A percentile compares a stretch with the other conserved stretches of the same genome.
These are phyloP conservation scores for Neolamprologus longior DNA, from an alignment of 2,113 vertebrate species.

Conservation along the genomic window DNA sequence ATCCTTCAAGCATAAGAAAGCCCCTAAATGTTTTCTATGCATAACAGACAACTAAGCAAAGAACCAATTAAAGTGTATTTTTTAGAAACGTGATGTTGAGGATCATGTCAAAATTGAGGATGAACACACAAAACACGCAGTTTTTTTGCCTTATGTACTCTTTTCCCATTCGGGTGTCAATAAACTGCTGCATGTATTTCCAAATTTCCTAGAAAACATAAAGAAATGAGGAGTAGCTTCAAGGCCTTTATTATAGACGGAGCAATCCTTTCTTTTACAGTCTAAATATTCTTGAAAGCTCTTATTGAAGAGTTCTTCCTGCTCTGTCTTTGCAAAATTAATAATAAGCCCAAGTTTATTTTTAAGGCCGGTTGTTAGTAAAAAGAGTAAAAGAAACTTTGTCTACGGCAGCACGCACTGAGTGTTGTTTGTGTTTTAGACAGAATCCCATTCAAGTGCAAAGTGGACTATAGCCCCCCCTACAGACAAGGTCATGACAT, in stretches of 20 bases:
- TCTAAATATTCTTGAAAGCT: neutral
- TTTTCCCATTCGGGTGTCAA: neutral
- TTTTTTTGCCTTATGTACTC: neutral
- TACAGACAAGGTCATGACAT: constrained; percentile 39
- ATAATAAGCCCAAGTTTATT: neutral
- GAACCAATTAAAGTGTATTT: neutral
- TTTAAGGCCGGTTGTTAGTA: neutral
- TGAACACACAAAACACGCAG: neutral
- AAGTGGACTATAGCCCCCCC: neutral
- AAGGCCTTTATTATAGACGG: neutral
- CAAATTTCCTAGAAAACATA: neutral
- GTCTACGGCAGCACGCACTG: neutral
- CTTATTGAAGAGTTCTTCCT: neutral
- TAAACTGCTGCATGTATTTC: neutral
- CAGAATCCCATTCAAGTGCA: neutral
- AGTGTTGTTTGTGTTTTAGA: neutral
- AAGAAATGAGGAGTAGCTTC: neutral
- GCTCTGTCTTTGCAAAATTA: neutral
- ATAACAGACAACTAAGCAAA: neutral
- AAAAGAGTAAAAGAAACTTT: neutral
- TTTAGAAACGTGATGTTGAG: neutral
- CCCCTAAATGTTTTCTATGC: neutral
- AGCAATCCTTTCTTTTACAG: neutral
- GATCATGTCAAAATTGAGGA: neutral
- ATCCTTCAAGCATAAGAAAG: neutral